These are phyloP conservation scores for Platanista minor DNA, from an alignment of 2,113 vertebrate species.

Conservation along the genomic window DNA sequence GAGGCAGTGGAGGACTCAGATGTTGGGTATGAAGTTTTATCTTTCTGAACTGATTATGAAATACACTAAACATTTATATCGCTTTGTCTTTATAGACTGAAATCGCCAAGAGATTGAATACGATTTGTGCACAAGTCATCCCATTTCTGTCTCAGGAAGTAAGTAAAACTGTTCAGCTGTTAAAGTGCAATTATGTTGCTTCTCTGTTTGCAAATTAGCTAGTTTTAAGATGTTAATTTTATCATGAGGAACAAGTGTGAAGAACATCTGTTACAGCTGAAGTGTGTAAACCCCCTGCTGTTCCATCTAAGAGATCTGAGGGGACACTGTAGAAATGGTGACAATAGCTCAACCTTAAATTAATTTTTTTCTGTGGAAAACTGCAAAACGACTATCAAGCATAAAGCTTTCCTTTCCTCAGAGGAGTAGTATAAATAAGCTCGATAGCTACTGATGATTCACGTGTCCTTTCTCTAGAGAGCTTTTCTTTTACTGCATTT, in stretches of 20 bases:
- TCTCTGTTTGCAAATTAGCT: slow-evolving; percentile 86
- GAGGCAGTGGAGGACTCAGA: background rate
- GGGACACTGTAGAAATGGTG: slow-evolving; percentile 63
- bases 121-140: slow-evolving; percentile 99
- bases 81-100: slow-evolving; percentile 89
- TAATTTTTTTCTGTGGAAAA: slow-evolving; percentile 60
- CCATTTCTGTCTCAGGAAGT: slow-evolving; percentile 99
- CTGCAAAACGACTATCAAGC: slow-evolving; percentile 61
- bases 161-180: slow-evolving; percentile 86
- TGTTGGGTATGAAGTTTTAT: slow-evolving; percentile 24
- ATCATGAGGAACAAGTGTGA: slow-evolving; percentile 81
- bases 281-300: slow-evolving; percentile 79
- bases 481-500: background rate
- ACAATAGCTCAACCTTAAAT: slow-evolving; percentile 70
- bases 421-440: slow-evolving; percentile 32
- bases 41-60: slow-evolving; percentile 40
- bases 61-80: slow-evolving; percentile 61
- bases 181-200: slow-evolving; percentile 84
- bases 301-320: slow-evolving; percentile 75
- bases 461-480: slow-evolving; percentile 14
- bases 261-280: slow-evolving; percentile 84
- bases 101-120: slow-evolving; percentile 98
- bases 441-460: slow-evolving; percentile 51
- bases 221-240: slow-evolving; percentile 86
- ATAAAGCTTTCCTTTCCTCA: slow-evolving; percentile 52